These are phyloP conservation scores for Drosophila pectinifera DNA, from an alignment of 1,140 invertebrate species.

Conservation along the genomic window DNA sequence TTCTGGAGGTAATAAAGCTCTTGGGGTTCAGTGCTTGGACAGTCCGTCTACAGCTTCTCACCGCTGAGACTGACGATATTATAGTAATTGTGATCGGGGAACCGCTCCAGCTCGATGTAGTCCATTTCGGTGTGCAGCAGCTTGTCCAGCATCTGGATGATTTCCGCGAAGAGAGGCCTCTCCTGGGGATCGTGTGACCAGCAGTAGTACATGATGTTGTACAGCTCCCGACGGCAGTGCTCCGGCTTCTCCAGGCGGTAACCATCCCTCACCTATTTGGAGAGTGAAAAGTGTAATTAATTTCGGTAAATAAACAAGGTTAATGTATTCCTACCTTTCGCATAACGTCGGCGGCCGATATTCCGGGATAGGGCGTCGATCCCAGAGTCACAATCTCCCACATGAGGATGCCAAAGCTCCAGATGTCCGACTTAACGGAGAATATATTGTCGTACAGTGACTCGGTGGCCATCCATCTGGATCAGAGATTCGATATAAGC, in stretches of 20 bases:
- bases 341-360: slow-evolving; percentile 94
- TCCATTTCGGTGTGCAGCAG: slow-evolving; percentile 94
- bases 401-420: slow-evolving; percentile 96
- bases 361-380: slow-evolving; percentile 95
- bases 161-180: slow-evolving; percentile 91
- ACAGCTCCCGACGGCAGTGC: slow-evolving; percentile 94
- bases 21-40: slow-evolving; percentile 51
- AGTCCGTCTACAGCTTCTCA: slow-evolving; percentile 89
- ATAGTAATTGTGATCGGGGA: slow-evolving; percentile 97
- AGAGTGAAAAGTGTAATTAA: slow-evolving; percentile 31
- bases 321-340: slow-evolving; percentile 86
- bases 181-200: slow-evolving; percentile 93
- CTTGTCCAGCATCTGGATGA: slow-evolving; percentile 91
- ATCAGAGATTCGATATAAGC: too few relatives aligned
- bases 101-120: slow-evolving; percentile 96
- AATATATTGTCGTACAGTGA: slow-evolving; percentile 96
- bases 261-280: slow-evolving; percentile 91
- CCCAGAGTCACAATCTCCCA: slow-evolving; percentile 98
- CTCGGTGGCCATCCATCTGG: slow-evolving; percentile 97
- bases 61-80: slow-evolving; percentile 94
- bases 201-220: slow-evolving; percentile 97
- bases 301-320: background rate
- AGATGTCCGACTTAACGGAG: slow-evolving; percentile 95
- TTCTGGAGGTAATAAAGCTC: slow-evolving; percentile 58
- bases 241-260: slow-evolving; percentile 94